Conservation (phyloP, 2,888 invertebrate species). For the Allacma fusca region DNA sequence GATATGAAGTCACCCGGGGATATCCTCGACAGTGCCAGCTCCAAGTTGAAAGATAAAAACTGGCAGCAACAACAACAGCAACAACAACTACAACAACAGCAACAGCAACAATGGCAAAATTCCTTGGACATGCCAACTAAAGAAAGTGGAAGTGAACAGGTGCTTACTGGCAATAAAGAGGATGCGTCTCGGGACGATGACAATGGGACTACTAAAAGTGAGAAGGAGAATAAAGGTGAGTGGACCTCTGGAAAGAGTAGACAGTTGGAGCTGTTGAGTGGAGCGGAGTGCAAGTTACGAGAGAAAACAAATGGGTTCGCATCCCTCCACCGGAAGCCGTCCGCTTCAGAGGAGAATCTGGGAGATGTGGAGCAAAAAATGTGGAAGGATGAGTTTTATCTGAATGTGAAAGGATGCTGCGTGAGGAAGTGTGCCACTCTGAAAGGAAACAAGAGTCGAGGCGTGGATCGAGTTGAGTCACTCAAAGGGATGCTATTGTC, state of each 20-base stretch:
- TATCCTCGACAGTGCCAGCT: slow-evolving; percentile 1
- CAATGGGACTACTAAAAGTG: background rate
- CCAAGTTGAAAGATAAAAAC: slow-evolving; percentile 34
- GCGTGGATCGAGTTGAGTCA: slow-evolving; percentile 59
- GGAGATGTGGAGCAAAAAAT: slow-evolving; percentile 28
- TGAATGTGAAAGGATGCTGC: slow-evolving; percentile 50
- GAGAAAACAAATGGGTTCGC: background rate
- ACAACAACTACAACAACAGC: too few species aligned
- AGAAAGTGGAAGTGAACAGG: slow-evolving; percentile 31
- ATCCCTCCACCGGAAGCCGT: slow-evolving; percentile 49
- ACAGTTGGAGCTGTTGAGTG: too few species aligned
- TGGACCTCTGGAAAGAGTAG: background rate
- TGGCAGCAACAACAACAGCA: slow-evolving; percentile 8
- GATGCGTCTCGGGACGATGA: background rate
- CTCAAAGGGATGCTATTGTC: slow-evolving; percentile 57
- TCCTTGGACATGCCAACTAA: slow-evolving; percentile 45
- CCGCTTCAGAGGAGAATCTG: slow-evolving; percentile 55
- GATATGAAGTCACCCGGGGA: slow-evolving; percentile 46
- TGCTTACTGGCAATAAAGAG: background rate
- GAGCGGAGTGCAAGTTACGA: background rate
- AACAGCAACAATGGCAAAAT: slow-evolving; percentile 52
- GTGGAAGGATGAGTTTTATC: slow-evolving; percentile 51
- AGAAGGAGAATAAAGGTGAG: background rate
- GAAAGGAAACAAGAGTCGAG: slow-evolving; percentile 49
- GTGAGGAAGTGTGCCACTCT: slow-evolving; percentile 60